These are phyloP conservation scores for Sinopyrophorus schimmeli DNA, from an alignment of 2,888 invertebrate genomes.

Conservation along the genomic window DNA sequence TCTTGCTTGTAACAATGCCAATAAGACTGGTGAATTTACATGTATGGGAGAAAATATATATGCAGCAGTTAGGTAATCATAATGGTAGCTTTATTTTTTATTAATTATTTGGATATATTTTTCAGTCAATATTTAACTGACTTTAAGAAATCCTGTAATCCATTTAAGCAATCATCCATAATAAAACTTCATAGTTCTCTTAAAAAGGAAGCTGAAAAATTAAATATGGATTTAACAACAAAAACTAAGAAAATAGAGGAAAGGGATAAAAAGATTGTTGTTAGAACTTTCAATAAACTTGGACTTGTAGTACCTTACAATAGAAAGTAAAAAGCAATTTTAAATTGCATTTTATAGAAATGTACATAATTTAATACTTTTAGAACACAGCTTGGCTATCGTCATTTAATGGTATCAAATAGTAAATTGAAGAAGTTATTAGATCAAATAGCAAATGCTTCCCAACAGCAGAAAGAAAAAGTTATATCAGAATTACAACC, in stretches of 20 bases:
- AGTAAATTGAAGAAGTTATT: slow-evolving; percentile 67
- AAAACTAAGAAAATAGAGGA: slow-evolving; percentile 64
- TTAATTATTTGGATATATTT: slow-evolving; percentile 16
- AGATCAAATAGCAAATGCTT: slow-evolving; percentile 64
- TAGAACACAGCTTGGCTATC: slow-evolving; percentile 79
- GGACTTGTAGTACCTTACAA: slow-evolving; percentile 87
- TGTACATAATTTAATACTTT: slow-evolving; percentile 6
- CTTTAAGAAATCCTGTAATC: slow-evolving; percentile 58
- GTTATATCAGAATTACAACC: slow-evolving; percentile 75
- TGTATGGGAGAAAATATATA: slow-evolving; percentile 80
- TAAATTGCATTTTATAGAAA: too few species aligned
- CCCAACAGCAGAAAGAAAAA: slow-evolving; percentile 62
- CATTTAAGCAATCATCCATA: slow-evolving; percentile 67
- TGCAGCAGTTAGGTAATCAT: slow-evolving; percentile 70
- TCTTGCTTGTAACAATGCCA: slow-evolving; percentile 74
- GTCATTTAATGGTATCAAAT: slow-evolving; percentile 57
- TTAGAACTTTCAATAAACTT: slow-evolving; percentile 76
- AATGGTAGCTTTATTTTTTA: slow-evolving; percentile 11
- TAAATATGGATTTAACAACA: slow-evolving; percentile 62
- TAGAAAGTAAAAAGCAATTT: slow-evolving; percentile 59
- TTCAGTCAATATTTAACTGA: slow-evolving; percentile 62
- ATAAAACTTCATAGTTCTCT: slow-evolving; percentile 64
- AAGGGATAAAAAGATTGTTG: slow-evolving; percentile 64
- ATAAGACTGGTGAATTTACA: slow-evolving; percentile 69
- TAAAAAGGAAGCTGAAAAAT: slow-evolving; percentile 64